phyloP scores from a whole-genome alignment of 2,797 vertebrate genomes.

The Coendou prehensilis region DNA sequence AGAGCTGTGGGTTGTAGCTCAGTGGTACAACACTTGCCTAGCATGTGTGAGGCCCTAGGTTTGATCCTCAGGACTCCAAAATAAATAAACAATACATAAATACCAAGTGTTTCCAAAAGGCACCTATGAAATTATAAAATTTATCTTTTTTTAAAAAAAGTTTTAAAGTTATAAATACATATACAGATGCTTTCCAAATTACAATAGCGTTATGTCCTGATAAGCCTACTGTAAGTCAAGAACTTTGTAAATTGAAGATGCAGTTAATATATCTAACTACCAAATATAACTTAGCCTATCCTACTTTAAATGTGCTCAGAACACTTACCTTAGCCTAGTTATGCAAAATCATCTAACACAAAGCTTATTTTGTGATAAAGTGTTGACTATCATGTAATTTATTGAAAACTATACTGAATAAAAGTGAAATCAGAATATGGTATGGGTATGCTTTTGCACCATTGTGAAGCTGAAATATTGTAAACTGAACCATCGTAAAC shows the following conservation, averaged over 20 bases:
- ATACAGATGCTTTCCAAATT: neutral
- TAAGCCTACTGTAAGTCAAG: neutral
- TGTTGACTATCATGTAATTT: neutral
- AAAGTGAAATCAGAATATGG: neutral
- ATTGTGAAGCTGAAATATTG: neutral
- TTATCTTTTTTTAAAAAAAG: neutral
- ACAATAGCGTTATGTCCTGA: neutral
- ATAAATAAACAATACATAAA: neutral
- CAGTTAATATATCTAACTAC: neutral
- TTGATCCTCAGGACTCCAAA: neutral
- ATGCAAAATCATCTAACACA: neutral
- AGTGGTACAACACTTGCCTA: neutral
- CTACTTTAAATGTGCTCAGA: neutral
- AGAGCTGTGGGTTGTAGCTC: neutral
- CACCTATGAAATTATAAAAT: neutral
- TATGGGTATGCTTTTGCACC: neutral
- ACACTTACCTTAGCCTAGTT: neutral
- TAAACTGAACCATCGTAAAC: neutral
- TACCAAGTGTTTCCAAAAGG: neutral
- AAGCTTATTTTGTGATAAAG: neutral
- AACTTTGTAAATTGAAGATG: neutral
- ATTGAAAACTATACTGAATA: neutral
- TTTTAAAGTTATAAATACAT: conserved; percentile 19
- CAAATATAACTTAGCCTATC: neutral
- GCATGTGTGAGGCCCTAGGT: neutral